Base-by-base conservation (phyloP, 2,888 invertebrate genomes). In the Himalopsyche kuldschensis region DNA sequence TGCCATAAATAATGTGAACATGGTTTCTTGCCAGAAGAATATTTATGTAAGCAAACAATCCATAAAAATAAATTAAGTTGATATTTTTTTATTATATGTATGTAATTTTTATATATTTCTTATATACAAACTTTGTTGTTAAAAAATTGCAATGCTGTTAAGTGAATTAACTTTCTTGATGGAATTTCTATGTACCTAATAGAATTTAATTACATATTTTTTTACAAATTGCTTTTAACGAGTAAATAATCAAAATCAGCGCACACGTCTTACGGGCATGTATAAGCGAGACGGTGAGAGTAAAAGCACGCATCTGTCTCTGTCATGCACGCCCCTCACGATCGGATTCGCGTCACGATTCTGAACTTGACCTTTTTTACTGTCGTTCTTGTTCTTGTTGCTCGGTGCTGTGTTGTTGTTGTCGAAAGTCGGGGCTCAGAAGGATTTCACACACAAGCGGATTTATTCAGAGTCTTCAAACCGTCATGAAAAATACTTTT, bases 291-390 rank as follows among this genome's bases (percentile, higher is more conserved):
- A 55, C 2, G 55, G 55, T 20, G 24, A 55, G n/a, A 55, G 20
- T 20, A 10, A 55, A 55, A 20, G 20, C 20, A 55, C 24, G 55
- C 55, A 24, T 20, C 24, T 24, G 55, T 55, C 31, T 32, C 75
- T n/a, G 75, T 30, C 75, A 75, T 30, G 41, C 41, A 78, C 82
- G 79, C 83, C 24, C 11, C 47, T 76, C 83, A 83, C 83, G 83
- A 83, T 79, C 48, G 83, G 83, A 83, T 79, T 55, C 83, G 75
- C 83, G 83, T 55, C 83, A 83, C 83, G 83, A 83, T 75, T 83
- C 83, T 83, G 83, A 83, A 83, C 83, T 83, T 83, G 83, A 83
- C 83, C 83, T 83, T 83, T 83, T 83, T 82, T 75, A 75, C 80
- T 82, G 55, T 55, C 55, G 55, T 20, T 55, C 55, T 55, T 55